Percentiles rank a stretch among this genome's conserved stretches.
These are phyloP conservation scores for Crypturellus tataupa DNA, from an alignment of 2,797 vertebrate species.

Conservation along the genomic window DNA sequence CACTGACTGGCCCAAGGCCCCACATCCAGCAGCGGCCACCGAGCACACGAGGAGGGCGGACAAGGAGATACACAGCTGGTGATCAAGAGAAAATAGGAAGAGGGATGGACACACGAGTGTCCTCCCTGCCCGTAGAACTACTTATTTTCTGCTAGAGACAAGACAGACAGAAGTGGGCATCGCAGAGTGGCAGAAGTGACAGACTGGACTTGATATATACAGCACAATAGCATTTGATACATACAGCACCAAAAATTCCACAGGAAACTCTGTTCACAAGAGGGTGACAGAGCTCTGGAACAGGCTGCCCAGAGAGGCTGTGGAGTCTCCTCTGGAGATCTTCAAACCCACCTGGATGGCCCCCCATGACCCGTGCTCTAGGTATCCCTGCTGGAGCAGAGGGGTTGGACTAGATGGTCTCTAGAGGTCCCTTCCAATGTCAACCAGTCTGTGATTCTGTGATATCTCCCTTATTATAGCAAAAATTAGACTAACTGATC, in stretches of 20 bases:
- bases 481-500: background rate
- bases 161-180: background rate
- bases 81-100: background rate
- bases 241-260: no score
- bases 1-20: background rate
- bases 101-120: slow-evolving; percentile 19
- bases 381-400: no score
- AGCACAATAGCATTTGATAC: no score
- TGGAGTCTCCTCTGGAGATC: no score
- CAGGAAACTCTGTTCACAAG: no score
- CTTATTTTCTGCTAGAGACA: background rate
- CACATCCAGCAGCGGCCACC: background rate
- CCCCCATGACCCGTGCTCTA: no score
- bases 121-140: background rate
- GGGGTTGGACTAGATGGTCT: no score
- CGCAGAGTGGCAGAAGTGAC: background rate
- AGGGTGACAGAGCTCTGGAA: no score
- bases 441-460: no score
- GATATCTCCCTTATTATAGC: background rate
- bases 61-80: background rate
- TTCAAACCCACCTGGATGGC: no score
- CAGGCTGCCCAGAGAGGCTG: no score
- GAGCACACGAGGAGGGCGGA: background rate
- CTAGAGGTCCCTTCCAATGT: no score
- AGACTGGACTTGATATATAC: background rate